Percentiles rank a stretch among this genome's conserved stretches.
Evolutionary conservation across 2,888 invertebrate genomes (phyloP).

Genomic region (Heteromurus nitidus): DNA sequence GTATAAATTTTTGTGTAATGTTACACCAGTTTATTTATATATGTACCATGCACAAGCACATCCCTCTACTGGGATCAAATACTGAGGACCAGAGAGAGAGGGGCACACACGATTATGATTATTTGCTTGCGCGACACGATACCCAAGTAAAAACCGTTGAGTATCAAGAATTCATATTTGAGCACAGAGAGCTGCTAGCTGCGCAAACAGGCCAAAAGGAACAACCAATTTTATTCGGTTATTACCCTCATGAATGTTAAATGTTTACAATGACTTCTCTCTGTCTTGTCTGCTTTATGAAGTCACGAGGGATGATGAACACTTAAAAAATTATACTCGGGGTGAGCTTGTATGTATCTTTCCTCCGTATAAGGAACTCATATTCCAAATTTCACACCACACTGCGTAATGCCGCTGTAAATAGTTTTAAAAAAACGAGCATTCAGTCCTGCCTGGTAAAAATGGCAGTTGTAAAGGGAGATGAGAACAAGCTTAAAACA

Average conservation of each 20-base stretch:
- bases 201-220: conserved; percentile 28
- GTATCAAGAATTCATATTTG: conserved; percentile 20
- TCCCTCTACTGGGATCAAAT: neutral
- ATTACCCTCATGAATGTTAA: conserved; percentile 42
- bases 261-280: conserved; percentile 29
- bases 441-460: too few species aligned
- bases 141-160: conserved; percentile 19
- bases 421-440: too few species aligned
- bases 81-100: neutral
- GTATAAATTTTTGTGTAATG: conserved; percentile 17
- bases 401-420: too few species aligned
- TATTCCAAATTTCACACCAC: too few species aligned
- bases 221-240: conserved; percentile 38
- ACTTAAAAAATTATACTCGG: too few species aligned
- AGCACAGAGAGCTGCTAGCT: neutral
- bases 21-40: neutral
- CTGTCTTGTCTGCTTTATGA: neutral
- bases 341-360: too few species aligned
- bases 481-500: conserved; percentile 36
- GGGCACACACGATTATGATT: neutral
- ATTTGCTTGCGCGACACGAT: conserved; percentile 24
- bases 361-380: too few species aligned
- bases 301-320: too few species aligned
- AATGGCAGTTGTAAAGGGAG: conserved; percentile 3
- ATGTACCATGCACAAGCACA: neutral